These are phyloP conservation scores for human DNA, from an alignment of 2,113 vertebrate genomes.

Conservation along the genomic window DNA sequence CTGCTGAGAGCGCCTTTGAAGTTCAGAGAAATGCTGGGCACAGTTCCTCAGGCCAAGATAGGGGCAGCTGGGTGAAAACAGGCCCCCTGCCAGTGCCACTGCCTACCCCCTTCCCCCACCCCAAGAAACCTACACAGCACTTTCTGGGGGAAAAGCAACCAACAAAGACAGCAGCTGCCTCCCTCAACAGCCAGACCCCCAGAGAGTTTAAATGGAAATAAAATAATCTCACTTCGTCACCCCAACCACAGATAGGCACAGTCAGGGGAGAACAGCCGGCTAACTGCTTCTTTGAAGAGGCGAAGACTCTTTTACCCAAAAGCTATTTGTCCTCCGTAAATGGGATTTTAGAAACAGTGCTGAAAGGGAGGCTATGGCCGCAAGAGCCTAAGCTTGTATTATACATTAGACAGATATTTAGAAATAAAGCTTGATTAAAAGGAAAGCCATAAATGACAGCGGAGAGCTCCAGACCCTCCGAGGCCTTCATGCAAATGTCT, in stretches of 20 bases:
- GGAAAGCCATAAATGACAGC: not conserved
- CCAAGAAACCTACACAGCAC: not conserved
- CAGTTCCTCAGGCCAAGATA: not conserved
- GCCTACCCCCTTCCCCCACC: not conserved
- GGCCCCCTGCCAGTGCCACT: not conserved
- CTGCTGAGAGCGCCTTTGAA: conserved; percentile 42
- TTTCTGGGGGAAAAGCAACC: not conserved
- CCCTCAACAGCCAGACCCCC: not conserved
- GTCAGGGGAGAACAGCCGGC: not conserved
- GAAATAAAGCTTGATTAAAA: conserved; percentile 68
- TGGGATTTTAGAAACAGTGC: conserved; percentile 64
- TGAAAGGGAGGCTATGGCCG: conserved; percentile 15
- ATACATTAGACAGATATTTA: conserved; percentile 61
- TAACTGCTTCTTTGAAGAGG: conserved; percentile 66
- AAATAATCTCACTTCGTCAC: conserved; percentile 59
- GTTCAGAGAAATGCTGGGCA: not conserved
- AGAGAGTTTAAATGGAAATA: conserved; percentile 63
- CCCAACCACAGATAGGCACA: conserved; percentile 1
- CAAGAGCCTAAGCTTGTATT: conserved; percentile 13
- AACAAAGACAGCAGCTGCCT: not conserved
- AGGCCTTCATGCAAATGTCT: conserved; percentile 67
- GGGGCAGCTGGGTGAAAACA: not conserved
- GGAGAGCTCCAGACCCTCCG: conserved; percentile 36
- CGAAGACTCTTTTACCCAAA: conserved; percentile 59
- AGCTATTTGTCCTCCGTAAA: conserved; percentile 71